Base-by-base conservation (phyloP, 1,140 invertebrate genomes). In the Battus philenor region DNA sequence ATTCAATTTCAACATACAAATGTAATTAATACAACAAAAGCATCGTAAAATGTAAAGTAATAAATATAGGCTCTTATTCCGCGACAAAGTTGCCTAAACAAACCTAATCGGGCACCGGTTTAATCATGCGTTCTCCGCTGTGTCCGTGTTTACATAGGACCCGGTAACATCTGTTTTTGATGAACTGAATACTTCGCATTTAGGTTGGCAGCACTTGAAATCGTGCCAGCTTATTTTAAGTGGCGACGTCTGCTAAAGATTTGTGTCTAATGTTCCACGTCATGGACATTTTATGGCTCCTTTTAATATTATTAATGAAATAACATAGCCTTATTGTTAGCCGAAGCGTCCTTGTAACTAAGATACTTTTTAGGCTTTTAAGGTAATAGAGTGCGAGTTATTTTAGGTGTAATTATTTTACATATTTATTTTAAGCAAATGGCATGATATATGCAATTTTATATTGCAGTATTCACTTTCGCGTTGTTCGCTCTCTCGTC, bases 191-290 rank as follows among this genome's bases (percentile, higher is more conserved):
- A 77, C 63, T 78, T 72, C 54, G 67, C 60, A 76, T 76, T 73
- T 74, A 76, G 76, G 77, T 74, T 80, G 68, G 62, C 65, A 62
- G 63, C 72, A 74, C 70, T 84, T 84, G 76, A 84, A 81, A 68
- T 67, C 68, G 74, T 81, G 80, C 80, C 80, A 84, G 70, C 65
- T 78, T 84, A 81, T 84, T 84, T 84, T 81, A 80, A 83, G 76
- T 82, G 74, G 65, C 68, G 65, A 76, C 68, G 69, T 68, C 74
- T 78, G 78, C 61, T 76, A 57, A 60, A 74, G 74, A 79, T 70
- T 72, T 74, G 74, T 66, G 59, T 63, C 63, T 78, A 69, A 71
- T 68, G 63, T 55, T 53, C 51, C 32, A 31, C 54, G 44, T 41
- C 34, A 49, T 54, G 54, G 59, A 68, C 51, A 61, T 67, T 71